phyloP scores from a whole-genome alignment of 2,797 vertebrate genomes.

The Pipistrellus pipistrellus region DNA sequence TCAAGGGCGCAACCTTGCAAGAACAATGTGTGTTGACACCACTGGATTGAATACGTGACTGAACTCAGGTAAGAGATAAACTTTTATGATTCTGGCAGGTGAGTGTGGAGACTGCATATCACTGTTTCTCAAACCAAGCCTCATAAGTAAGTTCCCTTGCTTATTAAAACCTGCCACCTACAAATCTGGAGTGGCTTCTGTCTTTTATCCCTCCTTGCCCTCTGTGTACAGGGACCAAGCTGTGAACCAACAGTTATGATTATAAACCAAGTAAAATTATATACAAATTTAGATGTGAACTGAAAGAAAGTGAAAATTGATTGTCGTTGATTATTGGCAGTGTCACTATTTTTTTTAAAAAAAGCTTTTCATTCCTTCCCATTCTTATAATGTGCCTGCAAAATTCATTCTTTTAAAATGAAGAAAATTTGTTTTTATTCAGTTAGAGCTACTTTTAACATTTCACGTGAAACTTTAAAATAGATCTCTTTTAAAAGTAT shows the following conservation, averaged over 20 bases:
- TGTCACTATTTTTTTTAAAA: not conserved
- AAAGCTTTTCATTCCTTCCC: not conserved
- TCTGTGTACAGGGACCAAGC: not conserved
- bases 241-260: not conserved
- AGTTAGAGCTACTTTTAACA: not conserved
- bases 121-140: not conserved
- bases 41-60: not conserved
- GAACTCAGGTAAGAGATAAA: not conserved
- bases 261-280: conserved; percentile 18
- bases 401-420: conserved; percentile 6
- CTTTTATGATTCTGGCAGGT: not conserved
- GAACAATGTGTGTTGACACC: not conserved
- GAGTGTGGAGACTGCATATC: not conserved
- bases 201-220: not conserved
- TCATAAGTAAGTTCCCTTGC: not conserved
- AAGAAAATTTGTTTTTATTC: not conserved
- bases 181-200: not conserved
- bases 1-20: not conserved
- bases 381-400: not conserved
- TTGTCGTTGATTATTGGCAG: not conserved
- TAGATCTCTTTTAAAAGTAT: not conserved
- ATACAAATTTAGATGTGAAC: not conserved
- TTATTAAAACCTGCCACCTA: not conserved
- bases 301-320: conserved; percentile 15
- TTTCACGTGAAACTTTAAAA: not conserved